phyloP scores from a whole-genome alignment of 2,797 vertebrate species.

The Melanitta fusca region DNA sequence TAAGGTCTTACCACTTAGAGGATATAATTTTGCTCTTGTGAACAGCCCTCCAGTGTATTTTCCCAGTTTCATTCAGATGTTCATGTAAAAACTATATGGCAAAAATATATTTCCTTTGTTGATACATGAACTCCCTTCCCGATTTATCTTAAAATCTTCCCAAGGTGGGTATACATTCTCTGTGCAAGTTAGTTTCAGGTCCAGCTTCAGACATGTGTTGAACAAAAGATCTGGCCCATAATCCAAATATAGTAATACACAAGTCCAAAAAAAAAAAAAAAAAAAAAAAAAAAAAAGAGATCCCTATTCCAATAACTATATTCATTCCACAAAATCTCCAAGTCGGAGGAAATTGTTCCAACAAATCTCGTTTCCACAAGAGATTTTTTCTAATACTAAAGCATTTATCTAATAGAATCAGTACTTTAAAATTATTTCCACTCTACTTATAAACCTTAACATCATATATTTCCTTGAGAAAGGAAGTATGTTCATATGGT shows the following conservation, averaged over 20 bases:
- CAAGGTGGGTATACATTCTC: neutral
- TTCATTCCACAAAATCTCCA: neutral
- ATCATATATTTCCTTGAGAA: neutral
- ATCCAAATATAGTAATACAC: neutral
- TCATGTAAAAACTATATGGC: neutral
- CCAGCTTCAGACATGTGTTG: neutral
- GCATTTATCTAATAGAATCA: neutral
- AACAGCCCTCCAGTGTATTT: neutral
- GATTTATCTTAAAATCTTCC: neutral
- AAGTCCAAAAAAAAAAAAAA: neutral
- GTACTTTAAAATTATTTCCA: neutral
- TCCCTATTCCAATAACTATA: neutral
- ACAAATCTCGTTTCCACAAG: neutral
- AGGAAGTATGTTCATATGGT: neutral
- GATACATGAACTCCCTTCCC: neutral
- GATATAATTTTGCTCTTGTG: neutral
- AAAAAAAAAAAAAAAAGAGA: neutral
- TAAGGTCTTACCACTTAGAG: neutral
- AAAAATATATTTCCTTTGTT: neutral
- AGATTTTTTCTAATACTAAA: neutral
- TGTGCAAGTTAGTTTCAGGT: neutral
- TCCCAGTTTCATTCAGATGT: neutral
- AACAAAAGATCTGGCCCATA: neutral
- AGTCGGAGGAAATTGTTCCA: neutral
- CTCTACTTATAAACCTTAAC: neutral